These are phyloP conservation scores for Lithobates pipiens DNA, from an alignment of 2,797 vertebrate genomes.

Conservation along the genomic window DNA sequence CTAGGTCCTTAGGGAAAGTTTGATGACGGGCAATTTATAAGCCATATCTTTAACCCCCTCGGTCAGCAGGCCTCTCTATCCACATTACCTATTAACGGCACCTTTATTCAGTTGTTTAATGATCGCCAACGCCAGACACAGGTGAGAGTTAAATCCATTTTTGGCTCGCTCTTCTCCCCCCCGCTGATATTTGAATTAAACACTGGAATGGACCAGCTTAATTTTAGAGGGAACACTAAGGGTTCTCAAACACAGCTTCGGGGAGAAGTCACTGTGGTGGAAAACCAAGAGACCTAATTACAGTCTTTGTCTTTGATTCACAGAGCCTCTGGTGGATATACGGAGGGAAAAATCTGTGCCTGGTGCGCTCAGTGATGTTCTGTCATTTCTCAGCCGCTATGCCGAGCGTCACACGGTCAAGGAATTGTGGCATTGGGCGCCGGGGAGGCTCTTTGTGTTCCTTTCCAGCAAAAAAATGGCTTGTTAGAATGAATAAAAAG, in stretches of 20 bases:
- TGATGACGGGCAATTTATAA: constrained; percentile 25
- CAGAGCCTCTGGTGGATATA: constrained; percentile 56
- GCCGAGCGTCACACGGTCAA: constrained; percentile 26
- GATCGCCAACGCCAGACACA: constrained; percentile 17
- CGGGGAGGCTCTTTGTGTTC: background rate
- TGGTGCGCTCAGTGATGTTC: constrained; percentile 17
- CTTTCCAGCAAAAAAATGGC: background rate
- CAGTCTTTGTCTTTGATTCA: constrained; percentile 58
- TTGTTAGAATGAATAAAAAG: background rate
- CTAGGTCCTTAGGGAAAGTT: constrained; percentile 1
- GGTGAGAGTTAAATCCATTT: constrained; percentile 55
- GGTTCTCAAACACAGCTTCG: constrained; percentile 52
- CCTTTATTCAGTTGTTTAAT: constrained; percentile 9
- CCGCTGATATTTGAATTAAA: constrained; percentile 62
- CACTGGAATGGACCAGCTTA: constrained; percentile 57
- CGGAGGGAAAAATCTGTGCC: constrained; percentile 23
- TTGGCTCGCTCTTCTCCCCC: constrained; percentile 24
- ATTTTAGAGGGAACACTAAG: constrained; percentile 57
- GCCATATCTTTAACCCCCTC: constrained; percentile 37
- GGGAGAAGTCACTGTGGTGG: constrained; percentile 57
- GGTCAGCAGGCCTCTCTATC: background rate
- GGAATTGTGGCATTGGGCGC: background rate
- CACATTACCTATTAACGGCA: background rate
- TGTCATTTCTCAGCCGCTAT: constrained; percentile 29
- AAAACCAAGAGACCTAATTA: constrained; percentile 61